Evolutionary conservation across 2,797 vertebrate genomes (phyloP), one percentile per base, ranked within the genome.

Genomic region (Orestias chungarensis): DNA sequence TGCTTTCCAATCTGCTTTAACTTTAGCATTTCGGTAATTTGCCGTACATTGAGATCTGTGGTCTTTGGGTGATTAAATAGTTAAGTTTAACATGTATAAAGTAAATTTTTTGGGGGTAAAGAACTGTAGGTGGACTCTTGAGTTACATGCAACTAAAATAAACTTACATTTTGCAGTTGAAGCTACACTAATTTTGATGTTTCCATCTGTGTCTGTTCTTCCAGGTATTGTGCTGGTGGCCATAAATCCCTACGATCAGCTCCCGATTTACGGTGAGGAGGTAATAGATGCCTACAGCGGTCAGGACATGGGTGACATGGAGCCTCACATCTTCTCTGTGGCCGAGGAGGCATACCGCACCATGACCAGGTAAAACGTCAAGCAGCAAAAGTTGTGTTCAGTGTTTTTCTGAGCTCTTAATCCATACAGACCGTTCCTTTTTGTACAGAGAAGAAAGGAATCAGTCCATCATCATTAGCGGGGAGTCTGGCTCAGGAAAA

Each of bases 401-500:
- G n/a, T 50, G 2, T 2, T 4, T 29, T 11, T 74, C 18, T 25
- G 2, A 7, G 23, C 35, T 42, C n/a, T 64, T 42, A 8, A 42
- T 42, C 23, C 9, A 15, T 15, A 25, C 38, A 25, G 11, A 40
- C 23, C 4, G 2, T 23, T 38, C 7, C 0, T 71, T 25, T 86
- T 62, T 74, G 40, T 72, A 0, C 47, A 96, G 96, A 80, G 94
- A 95, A 67, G 93, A 94, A 71, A 93, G 85, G 76, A 95, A 95
- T 76, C 96, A 96, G 90, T 95, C 95, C 3, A 94, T 96, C 83
- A 93, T 95, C 84, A 95, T 95, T 83, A 96, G 95, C 1, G 95
- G 95, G 0, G 95, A 96, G 88, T 95, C 93, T 0, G 95, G 95
- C 0, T 91, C 94, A 0, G 96, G 93, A 18, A 95, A 95, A 87